Evolutionary conservation across 2,888 invertebrate species (phyloP), one percentile per base, ranked within the genome.

Genomic region (Amitus sp.): DNA sequence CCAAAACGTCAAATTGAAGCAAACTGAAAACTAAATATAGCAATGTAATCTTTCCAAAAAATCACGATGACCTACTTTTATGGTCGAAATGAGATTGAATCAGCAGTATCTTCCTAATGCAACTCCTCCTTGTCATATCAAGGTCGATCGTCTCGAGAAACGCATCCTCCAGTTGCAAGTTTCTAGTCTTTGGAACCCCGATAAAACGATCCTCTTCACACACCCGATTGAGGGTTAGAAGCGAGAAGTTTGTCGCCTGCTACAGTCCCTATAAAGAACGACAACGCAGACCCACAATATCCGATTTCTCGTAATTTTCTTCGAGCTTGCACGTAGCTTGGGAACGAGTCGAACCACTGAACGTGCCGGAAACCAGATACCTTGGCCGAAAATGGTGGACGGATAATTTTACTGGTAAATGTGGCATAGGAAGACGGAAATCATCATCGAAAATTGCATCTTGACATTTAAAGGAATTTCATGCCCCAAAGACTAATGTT

Each of bases 141-240:
- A n/a, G n/a, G n/a, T n/a, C n/a, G n/a, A n/a, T n/a, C n/a, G n/a
- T n/a, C 20, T 30, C 19, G 49, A 42, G 42, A 53, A 46, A 47
- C 57, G 46, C 28, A 52, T 43, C 46, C 53, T 40, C 19, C 27
- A 23, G 39, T 39, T 23, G 42, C 40, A 45, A 39, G 50, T 37
- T 46, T 61, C 43, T 13, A 34, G 62, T 42, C 34, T 47, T 62
- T 47, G 52, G 48, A 47, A 45, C 23, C 40, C 18, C 27, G 47
- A 48, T 50, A 57, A 62, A 57, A 57, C 47, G 47, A 54, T 50
- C 47, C 50, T 57, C 42, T 43, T 57, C 57, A 57, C 53, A 40
- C 53, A n/a, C n/a, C n/a, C n/a, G n/a, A n/a, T n/a, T n/a, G n/a
- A n/a, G n/a, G n/a, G n/a, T n/a, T n/a, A n/a, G n/a, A 46, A 15